phyloP scores from a whole-genome alignment of 2,888 invertebrate species.

The Philaethria dido region DNA sequence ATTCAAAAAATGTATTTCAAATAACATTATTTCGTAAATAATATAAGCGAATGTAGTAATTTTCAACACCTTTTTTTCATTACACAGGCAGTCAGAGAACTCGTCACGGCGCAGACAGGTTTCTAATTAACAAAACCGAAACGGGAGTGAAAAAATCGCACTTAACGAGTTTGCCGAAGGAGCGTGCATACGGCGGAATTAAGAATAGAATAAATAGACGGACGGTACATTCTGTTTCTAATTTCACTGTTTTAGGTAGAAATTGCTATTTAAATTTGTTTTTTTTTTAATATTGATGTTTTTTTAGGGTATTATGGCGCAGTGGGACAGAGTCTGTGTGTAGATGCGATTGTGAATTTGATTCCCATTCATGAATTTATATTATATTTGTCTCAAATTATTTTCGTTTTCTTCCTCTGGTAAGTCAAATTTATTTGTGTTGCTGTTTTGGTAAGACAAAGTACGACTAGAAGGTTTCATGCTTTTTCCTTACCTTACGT shows the following conservation, averaged over 20 bases:
- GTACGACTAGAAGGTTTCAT: no score
- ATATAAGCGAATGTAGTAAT: slow-evolving; percentile 4
- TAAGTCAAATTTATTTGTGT: no score
- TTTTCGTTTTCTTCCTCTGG: no score
- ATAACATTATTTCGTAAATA: not conserved
- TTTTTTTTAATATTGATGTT: not conserved
- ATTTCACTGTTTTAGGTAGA: slow-evolving; percentile 2
- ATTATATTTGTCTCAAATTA: no score
- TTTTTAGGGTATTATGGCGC: not conserved
- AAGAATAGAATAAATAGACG: slow-evolving; percentile 26
- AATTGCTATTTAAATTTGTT: not conserved
- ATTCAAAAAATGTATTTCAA: not conserved
- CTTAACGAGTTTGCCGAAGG: slow-evolving; percentile 58
- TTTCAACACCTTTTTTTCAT: slow-evolving; percentile 23
- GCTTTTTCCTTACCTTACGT: no score
- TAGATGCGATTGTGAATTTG: no score
- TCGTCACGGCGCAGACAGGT: slow-evolving; percentile 49
- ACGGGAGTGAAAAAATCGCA: slow-evolving; percentile 51
- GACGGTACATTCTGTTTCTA: slow-evolving; percentile 6
- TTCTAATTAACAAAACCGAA: slow-evolving; percentile 61
- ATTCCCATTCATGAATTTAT: no score
- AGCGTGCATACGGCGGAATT: slow-evolving; percentile 34
- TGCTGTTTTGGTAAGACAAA: not conserved
- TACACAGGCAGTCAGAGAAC: slow-evolving; percentile 5
- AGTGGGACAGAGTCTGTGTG: no score